Evolutionary conservation across 2,888 invertebrate species (phyloP), one percentile per base, ranked within the genome.

Genomic region (Hofmannophila pseudospretella): DNA sequence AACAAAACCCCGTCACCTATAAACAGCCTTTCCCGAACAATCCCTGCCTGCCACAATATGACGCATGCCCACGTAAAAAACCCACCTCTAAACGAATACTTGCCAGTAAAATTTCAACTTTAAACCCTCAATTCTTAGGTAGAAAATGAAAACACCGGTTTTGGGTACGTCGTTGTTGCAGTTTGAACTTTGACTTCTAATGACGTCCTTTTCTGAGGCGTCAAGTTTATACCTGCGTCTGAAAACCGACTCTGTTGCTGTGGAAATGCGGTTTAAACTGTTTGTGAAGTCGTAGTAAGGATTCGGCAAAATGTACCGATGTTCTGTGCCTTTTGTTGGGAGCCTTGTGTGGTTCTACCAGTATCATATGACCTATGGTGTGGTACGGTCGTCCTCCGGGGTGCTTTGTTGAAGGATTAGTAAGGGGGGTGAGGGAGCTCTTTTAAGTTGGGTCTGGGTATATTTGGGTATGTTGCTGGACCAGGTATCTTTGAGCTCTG

Each of bases 101-200:
- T 43, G 35, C 19, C 50, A 41, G 29, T 16, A 46, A 36, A 64
- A 61, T 54, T 44, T 58, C 44, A 54, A 65, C 71, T 58, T 58
- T 66, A 61, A 41, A 36, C 9, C 27, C 34, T 5, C 16, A 28
- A 9, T 25, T 37, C 46, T 58, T 58, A 49, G 49, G 54, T 52
- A 38, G 42, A 42, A 53, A 62, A 49, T 51, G 42, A 32, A 36
- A 42, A 39, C 29, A 42, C 42, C 2, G 8, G 2, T 5, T 20
- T 20, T 8, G 3, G n/a, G 23, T 52, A 52, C 58, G 54, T 59
- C n/a, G 7, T 58, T 58, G 62, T 58, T 62, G 62, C 56, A 65
- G 60, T 58, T 68, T 77, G 73, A 74, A 78, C 77, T 78, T 69
- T 74, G 74, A 73, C 75, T 67, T 52, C 44, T 52, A 58, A 62